Evolutionary conservation across 2,113 vertebrate genomes (phyloP), one percentile per base, ranked within the genome.

Genomic region (Halichoeres trimaculatus): DNA sequence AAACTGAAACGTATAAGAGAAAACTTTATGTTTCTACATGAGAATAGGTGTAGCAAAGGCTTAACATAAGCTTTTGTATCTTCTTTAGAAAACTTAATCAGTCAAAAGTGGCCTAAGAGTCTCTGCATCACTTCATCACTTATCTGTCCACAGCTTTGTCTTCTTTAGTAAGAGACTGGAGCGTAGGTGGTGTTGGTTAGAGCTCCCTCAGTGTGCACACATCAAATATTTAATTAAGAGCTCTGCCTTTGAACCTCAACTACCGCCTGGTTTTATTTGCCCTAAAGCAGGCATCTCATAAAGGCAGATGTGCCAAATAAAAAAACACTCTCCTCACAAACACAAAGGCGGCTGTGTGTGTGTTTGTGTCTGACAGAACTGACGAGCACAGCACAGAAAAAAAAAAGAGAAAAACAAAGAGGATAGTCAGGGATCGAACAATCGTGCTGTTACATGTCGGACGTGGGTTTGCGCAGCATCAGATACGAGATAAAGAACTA

Each of bases 151-250:
- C 30, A 30, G 61, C 40, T 48, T 53, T 59, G 13, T 35, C 57
- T 73, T 48, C 43, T 48, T 55, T 59, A 61, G 36, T 24, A 35
- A 55, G 26, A 67, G 56, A 74, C 54, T 48, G 38, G 36, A 40
- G 76, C 8, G 79, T 73, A 67, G 80, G 80, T 78, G 83, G 70
- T 71, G 74, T 50, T 62, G 67, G 70, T 57, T 53, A 50, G 40
- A 40, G 26, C 40, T 69, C 45, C 45, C 66, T 74, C 35, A 67
- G 74, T 23, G 35, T 5, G n/a, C 22, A 73, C 52, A 76, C 75
- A 80, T 86, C 65, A 85, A 76, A 76, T 77, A 56, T 75, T 76
- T 78, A 77, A 88, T 86, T 79, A 74, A 60, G 61, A 70, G 35
- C 53, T 59, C 40, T 48, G 64, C 68, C 60, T 81, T 70, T 80